phyloP scores from a whole-genome alignment of 1,140 invertebrate genomes.

The Phthorimaea operculella region DNA sequence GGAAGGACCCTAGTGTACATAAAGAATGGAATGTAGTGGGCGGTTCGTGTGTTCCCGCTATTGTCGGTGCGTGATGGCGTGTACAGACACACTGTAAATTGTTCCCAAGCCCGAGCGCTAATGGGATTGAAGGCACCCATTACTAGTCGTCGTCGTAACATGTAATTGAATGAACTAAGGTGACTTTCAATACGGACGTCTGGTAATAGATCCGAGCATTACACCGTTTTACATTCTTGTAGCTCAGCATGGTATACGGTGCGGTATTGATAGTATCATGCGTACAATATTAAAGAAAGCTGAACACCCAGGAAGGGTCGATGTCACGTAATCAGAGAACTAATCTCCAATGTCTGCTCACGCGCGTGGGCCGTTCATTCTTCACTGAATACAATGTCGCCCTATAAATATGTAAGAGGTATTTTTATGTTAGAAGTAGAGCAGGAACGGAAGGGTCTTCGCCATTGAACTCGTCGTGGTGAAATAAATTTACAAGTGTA shows the following conservation, averaged over 20 bases:
- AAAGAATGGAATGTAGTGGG: conserved; percentile 14
- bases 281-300: conserved; percentile 21
- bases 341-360: conserved; percentile 53
- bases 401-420: conserved; percentile 31
- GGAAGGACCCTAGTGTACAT: conserved; percentile 12
- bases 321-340: conserved; percentile 51
- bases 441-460: not conserved
- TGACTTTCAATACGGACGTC: not conserved
- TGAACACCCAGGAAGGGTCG: conserved; percentile 39
- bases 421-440: conserved; percentile 11
- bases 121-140: conserved; percentile 10
- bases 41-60: conserved; percentile 3
- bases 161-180: conserved; percentile 12
- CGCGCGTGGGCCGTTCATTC: conserved; percentile 39
- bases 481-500: not conserved
- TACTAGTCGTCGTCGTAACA: conserved; percentile 11
- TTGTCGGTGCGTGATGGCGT: conserved; percentile 5
- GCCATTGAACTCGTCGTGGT: not conserved
- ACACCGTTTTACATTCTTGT: not conserved
- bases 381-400: conserved; percentile 34
- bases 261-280: conserved; percentile 1
- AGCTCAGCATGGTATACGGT: not conserved
- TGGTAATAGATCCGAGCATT: conserved; percentile 18
- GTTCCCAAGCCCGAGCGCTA: conserved; percentile 7
- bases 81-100: conserved; percentile 8